These are phyloP conservation scores for Cyrtodaria siliqua DNA, from an alignment of 2,888 invertebrate species.

Conservation along the genomic window DNA sequence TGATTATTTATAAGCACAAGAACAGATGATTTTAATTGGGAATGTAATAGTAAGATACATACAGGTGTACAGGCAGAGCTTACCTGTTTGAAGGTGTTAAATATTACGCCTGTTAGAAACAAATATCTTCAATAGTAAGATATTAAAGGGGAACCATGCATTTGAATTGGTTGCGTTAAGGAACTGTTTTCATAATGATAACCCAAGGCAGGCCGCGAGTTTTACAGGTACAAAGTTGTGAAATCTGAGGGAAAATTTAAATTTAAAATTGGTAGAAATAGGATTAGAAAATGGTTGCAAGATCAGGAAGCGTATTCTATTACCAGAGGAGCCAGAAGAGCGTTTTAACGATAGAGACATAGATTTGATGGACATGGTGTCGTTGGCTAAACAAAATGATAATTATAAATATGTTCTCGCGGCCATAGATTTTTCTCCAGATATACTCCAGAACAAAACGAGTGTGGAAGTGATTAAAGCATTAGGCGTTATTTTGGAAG, in stretches of 20 bases:
- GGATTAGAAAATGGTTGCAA: slow-evolving; percentile 48
- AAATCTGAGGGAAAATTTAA: slow-evolving; percentile 10
- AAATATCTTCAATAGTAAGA: too few relatives aligned
- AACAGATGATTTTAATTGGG: too few relatives aligned
- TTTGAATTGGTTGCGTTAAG: too few relatives aligned
- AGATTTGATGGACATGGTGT: slow-evolving; percentile 39
- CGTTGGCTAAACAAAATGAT: slow-evolving; percentile 31
- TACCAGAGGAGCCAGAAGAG: slow-evolving; percentile 29
- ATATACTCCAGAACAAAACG: slow-evolving; percentile 38
- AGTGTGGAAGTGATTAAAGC: slow-evolving; percentile 19
- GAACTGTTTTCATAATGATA: too few relatives aligned
- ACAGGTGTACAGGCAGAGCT: too few relatives aligned
- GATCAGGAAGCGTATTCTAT: slow-evolving; percentile 47
- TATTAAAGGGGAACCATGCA: too few relatives aligned
- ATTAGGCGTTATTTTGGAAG: slow-evolving; percentile 22
- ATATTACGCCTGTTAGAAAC: too few relatives aligned
- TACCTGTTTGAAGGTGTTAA: too few relatives aligned
- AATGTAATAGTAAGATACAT: too few relatives aligned
- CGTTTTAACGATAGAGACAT: slow-evolving; percentile 34
- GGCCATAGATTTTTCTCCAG: slow-evolving; percentile 38
- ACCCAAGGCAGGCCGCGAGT: neutral
- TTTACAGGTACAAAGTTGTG: neutral
- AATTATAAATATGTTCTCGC: slow-evolving; percentile 27
- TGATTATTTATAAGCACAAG: too few relatives aligned
- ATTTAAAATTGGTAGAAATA: slow-evolving; percentile 34